These are phyloP conservation scores for Hydrophis major DNA, from an alignment of 2,797 vertebrate species.

Conservation along the genomic window DNA sequence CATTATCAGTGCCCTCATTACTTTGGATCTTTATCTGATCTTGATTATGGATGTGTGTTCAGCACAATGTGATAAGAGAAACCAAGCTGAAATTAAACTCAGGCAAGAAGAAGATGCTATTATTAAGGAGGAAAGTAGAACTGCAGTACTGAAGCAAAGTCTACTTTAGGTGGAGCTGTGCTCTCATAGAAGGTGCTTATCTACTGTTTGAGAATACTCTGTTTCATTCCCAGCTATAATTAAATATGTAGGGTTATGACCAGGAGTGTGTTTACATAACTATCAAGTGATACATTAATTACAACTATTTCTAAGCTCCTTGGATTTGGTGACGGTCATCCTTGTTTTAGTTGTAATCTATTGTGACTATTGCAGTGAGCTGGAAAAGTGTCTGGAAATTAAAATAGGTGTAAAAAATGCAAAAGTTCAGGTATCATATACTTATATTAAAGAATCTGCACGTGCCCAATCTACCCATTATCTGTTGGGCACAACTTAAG, in stretches of 20 bases:
- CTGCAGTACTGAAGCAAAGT: not conserved
- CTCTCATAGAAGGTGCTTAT: not conserved
- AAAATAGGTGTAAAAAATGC: not conserved
- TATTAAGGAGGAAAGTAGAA: not conserved
- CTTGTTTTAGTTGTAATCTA: not conserved
- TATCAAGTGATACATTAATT: not conserved
- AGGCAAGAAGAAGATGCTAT: not conserved
- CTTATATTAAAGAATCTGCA: not conserved
- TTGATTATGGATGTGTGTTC: not conserved
- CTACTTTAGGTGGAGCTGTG: not conserved
- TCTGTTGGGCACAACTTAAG: not conserved
- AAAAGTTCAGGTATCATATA: not conserved
- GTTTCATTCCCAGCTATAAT: not conserved
- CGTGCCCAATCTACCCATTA: not conserved
- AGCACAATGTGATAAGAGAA: not conserved
- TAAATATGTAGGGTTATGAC: not conserved
- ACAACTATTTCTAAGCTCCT: not conserved
- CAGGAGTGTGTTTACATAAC: not conserved
- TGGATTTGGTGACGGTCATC: not conserved
- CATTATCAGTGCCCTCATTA: not conserved
- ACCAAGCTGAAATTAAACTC: not conserved
- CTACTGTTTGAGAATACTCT: not conserved
- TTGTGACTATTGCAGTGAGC: not conserved
- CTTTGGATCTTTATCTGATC: not conserved
- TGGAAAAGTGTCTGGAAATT: not conserved